phyloP scores from a whole-genome alignment of 2,797 vertebrate species.

The Gallinago stenura region DNA sequence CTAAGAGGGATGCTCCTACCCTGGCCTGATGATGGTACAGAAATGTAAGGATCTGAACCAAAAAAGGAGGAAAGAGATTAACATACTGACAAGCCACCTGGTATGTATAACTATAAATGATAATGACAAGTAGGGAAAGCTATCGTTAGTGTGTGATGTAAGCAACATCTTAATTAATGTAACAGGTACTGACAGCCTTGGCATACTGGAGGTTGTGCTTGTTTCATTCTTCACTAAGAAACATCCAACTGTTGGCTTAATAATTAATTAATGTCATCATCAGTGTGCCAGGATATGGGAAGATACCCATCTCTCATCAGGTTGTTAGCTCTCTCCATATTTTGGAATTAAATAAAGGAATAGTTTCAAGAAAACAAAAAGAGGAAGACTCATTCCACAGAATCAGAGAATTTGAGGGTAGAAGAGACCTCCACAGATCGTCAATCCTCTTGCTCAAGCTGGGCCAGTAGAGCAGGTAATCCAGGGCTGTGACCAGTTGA shows the following conservation, averaged over 20 bases:
- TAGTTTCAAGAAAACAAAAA: background rate
- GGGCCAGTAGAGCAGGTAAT: background rate
- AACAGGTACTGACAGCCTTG: background rate
- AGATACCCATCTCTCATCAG: background rate
- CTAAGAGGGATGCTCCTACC: background rate
- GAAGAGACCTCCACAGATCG: background rate
- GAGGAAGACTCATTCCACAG: background rate
- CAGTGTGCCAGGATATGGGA: fast-evolving
- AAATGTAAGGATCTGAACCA: background rate
- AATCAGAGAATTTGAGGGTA: background rate
- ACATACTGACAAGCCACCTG: background rate
- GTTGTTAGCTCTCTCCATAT: background rate
- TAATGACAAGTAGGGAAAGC: background rate
- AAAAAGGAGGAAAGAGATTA: background rate
- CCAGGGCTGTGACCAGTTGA: background rate
- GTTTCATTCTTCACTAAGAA: background rate
- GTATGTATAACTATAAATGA: background rate
- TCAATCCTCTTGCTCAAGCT: background rate
- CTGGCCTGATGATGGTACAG: background rate
- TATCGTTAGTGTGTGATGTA: fast-evolving
- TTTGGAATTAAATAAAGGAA: background rate
- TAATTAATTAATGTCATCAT: background rate
- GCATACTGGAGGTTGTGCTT: background rate
- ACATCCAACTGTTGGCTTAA: background rate
- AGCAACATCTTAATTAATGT: background rate